phyloP scores from a whole-genome alignment of 2,888 invertebrate genomes.

The Clostera curtula region DNA sequence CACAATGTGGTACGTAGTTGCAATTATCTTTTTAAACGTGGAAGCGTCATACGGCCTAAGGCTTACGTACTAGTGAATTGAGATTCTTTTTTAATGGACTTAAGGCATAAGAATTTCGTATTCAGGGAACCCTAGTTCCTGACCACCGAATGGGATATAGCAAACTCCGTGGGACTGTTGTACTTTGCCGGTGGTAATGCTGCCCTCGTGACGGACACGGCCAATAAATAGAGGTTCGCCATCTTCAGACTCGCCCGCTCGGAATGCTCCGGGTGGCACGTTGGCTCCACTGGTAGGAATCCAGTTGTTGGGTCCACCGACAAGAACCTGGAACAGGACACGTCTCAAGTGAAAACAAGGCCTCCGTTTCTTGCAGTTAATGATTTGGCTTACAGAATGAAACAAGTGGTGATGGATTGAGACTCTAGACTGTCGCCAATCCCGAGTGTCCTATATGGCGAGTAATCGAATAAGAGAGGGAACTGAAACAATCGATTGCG shows the following conservation, averaged over 20 bases:
- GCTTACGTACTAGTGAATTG: slow-evolving; percentile 9
- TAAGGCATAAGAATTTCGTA: slow-evolving; percentile 83
- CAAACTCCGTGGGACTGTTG: slow-evolving; percentile 87
- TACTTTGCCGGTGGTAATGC: slow-evolving; percentile 86
- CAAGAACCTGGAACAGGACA: slow-evolving; percentile 56
- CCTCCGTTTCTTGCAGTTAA: no score
- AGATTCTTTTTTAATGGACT: slow-evolving; percentile 20
- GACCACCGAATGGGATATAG: slow-evolving; percentile 89
- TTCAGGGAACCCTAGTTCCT: slow-evolving; percentile 85
- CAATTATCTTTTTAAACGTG: slow-evolving; percentile 8
- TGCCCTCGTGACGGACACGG: slow-evolving; percentile 84
- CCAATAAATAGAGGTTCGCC: slow-evolving; percentile 88
- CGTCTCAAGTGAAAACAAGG: not conserved
- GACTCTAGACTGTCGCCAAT: no score
- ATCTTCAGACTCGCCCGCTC: slow-evolving; percentile 82
- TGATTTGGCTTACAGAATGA: no score
- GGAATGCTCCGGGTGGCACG: slow-evolving; percentile 84
- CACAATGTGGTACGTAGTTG: slow-evolving; percentile 21
- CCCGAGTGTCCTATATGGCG: no score
- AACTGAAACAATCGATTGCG: no score
- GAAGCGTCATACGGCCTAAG: slow-evolving; percentile 14
- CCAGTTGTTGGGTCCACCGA: slow-evolving; percentile 80
- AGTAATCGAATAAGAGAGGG: no score
- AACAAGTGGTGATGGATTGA: no score
- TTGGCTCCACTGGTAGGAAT: slow-evolving; percentile 78